Evolutionary conservation across 2,797 vertebrate species (phyloP).

Genomic region (Setipinna tenuifilis): DNA sequence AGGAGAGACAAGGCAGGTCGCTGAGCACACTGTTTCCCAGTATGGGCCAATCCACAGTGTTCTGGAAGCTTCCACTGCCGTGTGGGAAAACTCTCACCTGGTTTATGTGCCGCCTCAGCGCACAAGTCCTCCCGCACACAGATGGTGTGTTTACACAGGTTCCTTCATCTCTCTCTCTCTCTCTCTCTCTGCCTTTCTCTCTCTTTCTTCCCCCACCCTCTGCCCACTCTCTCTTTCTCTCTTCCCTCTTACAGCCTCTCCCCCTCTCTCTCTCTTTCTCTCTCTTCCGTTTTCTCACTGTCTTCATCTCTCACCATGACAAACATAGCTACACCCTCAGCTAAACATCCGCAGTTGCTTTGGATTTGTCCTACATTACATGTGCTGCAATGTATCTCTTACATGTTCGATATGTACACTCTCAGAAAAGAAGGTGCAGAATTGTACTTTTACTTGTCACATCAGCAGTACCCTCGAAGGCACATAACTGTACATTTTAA

Average conservation of each 20-base stretch:
- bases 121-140: constrained; percentile 25
- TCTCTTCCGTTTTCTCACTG: neutral
- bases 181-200: neutral
- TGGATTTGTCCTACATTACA: neutral
- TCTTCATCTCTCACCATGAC: neutral
- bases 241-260: neutral
- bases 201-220: neutral
- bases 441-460: too few species aligned
- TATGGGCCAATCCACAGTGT: neutral
- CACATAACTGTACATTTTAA: too few species aligned
- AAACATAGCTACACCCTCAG: neutral
- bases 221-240: neutral
- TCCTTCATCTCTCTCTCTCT: constrained; percentile 21
- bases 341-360: neutral
- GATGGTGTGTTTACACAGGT: constrained; percentile 36
- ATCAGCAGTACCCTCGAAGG: too few species aligned
- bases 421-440: too few species aligned
- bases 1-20: neutral
- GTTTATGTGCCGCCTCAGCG: constrained; percentile 38
- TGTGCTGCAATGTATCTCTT: neutral
- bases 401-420: neutral
- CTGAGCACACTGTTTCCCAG: neutral
- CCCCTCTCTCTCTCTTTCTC: neutral
- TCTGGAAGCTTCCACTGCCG: constrained; percentile 12
- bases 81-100: constrained; percentile 55